These are phyloP conservation scores for Harlomillsia oculata DNA, from an alignment of 1,140 invertebrate species.

Conservation along the genomic window DNA sequence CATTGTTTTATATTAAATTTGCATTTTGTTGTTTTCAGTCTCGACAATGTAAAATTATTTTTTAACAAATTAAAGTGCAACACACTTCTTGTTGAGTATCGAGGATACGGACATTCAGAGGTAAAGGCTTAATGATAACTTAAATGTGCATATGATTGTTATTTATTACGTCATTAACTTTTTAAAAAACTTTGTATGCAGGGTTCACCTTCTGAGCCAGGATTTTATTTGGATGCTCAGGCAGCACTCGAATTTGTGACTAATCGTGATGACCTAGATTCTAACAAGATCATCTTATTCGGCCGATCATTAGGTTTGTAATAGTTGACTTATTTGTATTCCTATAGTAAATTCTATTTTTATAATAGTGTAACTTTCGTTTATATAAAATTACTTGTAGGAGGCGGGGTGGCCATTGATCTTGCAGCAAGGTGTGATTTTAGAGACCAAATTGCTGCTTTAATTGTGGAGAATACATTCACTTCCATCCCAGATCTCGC, in stretches of 20 bases:
- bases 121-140: neutral
- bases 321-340: neutral
- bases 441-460: constrained; percentile 63
- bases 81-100: constrained; percentile 81
- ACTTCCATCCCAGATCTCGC: constrained; percentile 90
- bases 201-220: constrained; percentile 73
- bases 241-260: constrained; percentile 75
- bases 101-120: constrained; percentile 81
- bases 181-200: constrained; percentile 40
- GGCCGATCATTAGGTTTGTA: constrained; percentile 71
- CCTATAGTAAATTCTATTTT: neutral
- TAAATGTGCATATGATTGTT: neutral
- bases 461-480: constrained; percentile 90
- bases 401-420: constrained; percentile 78
- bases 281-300: constrained; percentile 78
- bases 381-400: constrained; percentile 45
- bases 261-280: constrained; percentile 70
- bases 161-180: neutral
- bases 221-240: constrained; percentile 76
- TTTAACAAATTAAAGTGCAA: constrained; percentile 73
- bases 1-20: neutral
- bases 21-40: constrained; percentile 41
- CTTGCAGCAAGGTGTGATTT: constrained; percentile 63
- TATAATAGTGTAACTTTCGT: neutral
- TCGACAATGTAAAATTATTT: constrained; percentile 66